These are phyloP conservation scores for Fistularia tabacaria DNA, from an alignment of 2,797 vertebrate species.

Conservation along the genomic window DNA sequence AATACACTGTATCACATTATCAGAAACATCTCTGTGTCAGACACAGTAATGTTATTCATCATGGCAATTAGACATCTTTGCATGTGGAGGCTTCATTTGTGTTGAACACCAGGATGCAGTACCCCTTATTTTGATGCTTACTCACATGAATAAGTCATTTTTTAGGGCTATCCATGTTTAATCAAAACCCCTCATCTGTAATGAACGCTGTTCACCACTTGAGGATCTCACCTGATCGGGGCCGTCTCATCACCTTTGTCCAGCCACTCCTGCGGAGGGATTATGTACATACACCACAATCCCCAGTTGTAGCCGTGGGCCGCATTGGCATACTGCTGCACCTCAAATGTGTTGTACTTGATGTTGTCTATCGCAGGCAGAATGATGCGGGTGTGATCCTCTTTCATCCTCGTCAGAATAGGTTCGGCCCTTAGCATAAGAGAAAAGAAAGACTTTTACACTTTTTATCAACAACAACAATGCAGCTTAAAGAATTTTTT, in stretches of 20 bases:
- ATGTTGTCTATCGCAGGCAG: slow-evolving; percentile 97
- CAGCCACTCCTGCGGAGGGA: slow-evolving; percentile 95
- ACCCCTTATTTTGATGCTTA: slow-evolving; percentile 46
- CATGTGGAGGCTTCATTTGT: slow-evolving; percentile 34
- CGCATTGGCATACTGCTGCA: slow-evolving; percentile 94
- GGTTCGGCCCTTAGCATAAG: slow-evolving; percentile 83
- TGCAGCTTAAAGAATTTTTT: too few species aligned
- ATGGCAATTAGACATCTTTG: slow-evolving; percentile 49
- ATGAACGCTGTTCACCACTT: slow-evolving; percentile 38
- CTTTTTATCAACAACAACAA: neutral
- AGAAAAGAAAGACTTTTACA: neutral
- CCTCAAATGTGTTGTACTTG: slow-evolving; percentile 96
- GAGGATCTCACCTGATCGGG: slow-evolving; percentile 86
- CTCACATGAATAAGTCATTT: slow-evolving; percentile 67
- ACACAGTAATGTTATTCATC: slow-evolving; percentile 43
- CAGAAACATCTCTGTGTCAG: too few species aligned
- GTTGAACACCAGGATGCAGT: slow-evolving; percentile 12
- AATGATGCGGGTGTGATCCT: slow-evolving; percentile 89
- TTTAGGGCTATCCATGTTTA: slow-evolving; percentile 67
- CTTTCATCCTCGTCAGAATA: slow-evolving; percentile 86
- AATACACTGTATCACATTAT: too few species aligned
- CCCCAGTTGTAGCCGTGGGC: slow-evolving; percentile 99
- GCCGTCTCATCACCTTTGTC: slow-evolving; percentile 95
- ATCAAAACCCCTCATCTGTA: slow-evolving; percentile 69
- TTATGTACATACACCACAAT: slow-evolving; percentile 99